Percentiles rank a stretch among this genome's conserved stretches.
These are phyloP conservation scores for Entomobrya multifasciata DNA, from an alignment of 2,888 invertebrate species.

Conservation along the genomic window DNA sequence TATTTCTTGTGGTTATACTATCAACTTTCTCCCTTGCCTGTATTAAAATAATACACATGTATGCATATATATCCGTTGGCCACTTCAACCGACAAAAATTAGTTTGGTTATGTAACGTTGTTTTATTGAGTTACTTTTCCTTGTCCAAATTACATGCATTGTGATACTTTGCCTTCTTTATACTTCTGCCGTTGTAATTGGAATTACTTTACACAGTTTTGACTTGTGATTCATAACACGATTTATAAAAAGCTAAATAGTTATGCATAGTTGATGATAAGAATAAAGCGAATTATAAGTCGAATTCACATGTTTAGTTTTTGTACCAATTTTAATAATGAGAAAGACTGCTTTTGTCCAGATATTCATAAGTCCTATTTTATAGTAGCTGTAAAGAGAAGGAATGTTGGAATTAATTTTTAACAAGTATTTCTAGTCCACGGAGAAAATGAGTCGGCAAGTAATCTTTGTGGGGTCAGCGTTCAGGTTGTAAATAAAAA, in stretches of 20 bases:
- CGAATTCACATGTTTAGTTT: no score
- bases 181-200: no score
- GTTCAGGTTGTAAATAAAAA: no score
- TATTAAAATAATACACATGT: background rate
- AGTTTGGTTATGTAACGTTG: background rate
- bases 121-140: background rate
- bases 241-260: slow-evolving; percentile 13
- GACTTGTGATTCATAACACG: slow-evolving; percentile 54
- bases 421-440: no score
- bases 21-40: slow-evolving; percentile 1
- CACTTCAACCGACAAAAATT: background rate
- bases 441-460: no score
- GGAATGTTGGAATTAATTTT: no score
- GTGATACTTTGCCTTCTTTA: slow-evolving; percentile 9
- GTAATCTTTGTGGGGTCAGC: no score
- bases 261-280: slow-evolving; percentile 9
- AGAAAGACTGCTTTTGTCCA: no score
- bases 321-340: no score
- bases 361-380: no score
- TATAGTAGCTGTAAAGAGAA: no score
- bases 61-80: background rate
- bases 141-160: background rate
- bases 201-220: slow-evolving; percentile 47
- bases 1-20: slow-evolving; percentile 25
- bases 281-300: slow-evolving; percentile 31